These are phyloP conservation scores for Vesta saturnalis DNA, from an alignment of 2,888 invertebrate genomes.

Conservation along the genomic window DNA sequence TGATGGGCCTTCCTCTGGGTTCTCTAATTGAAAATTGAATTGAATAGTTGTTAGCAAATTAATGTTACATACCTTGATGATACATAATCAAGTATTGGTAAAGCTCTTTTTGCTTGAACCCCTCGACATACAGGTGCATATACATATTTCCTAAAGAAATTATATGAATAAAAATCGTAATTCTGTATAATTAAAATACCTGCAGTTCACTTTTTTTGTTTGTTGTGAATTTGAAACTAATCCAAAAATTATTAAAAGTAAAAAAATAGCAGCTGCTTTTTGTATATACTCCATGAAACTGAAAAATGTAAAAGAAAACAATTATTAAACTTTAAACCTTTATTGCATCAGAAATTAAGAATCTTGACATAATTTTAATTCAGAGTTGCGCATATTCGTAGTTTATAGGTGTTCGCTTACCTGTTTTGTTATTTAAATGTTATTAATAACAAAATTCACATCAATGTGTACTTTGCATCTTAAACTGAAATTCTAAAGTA, in stretches of 20 bases:
- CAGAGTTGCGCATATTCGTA: not conserved
- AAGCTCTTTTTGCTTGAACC: constrained; percentile 43
- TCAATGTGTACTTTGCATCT: constrained; percentile 17
- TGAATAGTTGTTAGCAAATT: not conserved
- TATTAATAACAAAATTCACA: constrained; percentile 4
- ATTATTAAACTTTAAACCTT: not conserved
- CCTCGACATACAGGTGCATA: constrained; percentile 50
- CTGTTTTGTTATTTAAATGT: not conserved
- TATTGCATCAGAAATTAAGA: constrained; percentile 23
- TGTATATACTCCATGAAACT: constrained; percentile 29
- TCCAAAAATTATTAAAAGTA: constrained; percentile 16
- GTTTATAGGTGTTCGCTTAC: not conserved
- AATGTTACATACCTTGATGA: not conserved
- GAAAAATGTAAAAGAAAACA: constrained; percentile 5
- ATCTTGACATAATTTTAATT: constrained; percentile 1
- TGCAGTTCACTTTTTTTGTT: constrained; percentile 42
- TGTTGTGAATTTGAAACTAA: constrained; percentile 22
- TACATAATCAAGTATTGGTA: not conserved
- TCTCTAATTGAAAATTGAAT: constrained; percentile 13
- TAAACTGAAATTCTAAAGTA: constrained; percentile 41
- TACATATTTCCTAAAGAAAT: constrained; percentile 42
- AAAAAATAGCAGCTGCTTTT: constrained; percentile 13
- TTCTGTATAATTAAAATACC: constrained; percentile 21
- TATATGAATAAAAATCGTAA: not conserved
- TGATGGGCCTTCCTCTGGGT: constrained; percentile 5